Conservation (phyloP, 2,888 invertebrate genomes). For the Timema podura region DNA sequence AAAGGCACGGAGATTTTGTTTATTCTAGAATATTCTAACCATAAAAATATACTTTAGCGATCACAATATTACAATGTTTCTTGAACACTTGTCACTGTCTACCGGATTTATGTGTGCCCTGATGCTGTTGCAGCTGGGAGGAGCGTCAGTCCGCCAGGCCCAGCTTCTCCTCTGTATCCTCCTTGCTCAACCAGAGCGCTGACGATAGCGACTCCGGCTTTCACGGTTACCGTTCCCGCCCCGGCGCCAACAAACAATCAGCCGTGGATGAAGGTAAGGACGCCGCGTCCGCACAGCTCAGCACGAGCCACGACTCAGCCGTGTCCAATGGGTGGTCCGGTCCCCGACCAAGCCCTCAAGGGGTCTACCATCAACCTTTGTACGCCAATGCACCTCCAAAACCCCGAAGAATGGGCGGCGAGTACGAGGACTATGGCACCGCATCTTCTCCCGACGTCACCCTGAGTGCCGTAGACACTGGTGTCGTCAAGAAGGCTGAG, state of each 20-base stretch:
- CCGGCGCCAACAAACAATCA: slow-evolving; percentile 15
- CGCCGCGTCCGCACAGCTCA: slow-evolving; percentile 14
- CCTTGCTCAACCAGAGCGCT: slow-evolving; percentile 40
- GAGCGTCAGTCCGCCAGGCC: slow-evolving; percentile 35
- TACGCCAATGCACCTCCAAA: slow-evolving; percentile 90
- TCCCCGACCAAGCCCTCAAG: slow-evolving; percentile 17
- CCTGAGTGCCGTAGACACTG: slow-evolving; percentile 42
- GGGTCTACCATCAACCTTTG: slow-evolving; percentile 56
- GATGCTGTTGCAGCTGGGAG: slow-evolving; percentile 26
- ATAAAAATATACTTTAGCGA: no score
- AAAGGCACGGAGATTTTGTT: no score
- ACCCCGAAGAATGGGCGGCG: slow-evolving; percentile 56
- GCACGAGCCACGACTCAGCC: slow-evolving; percentile 24
- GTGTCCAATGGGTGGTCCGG: slow-evolving; percentile 28
- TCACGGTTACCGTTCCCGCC: slow-evolving; percentile 41
- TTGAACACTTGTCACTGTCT: no score
- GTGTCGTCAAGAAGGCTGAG: slow-evolving; percentile 17
- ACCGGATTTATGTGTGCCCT: no score
- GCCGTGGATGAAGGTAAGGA: slow-evolving; percentile 2
- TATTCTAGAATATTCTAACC: no score
- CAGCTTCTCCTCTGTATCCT: slow-evolving; percentile 44
- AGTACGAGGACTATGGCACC: slow-evolving; percentile 32
- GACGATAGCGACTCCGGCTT: slow-evolving; percentile 48
- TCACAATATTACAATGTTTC: no score
- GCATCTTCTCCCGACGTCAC: slow-evolving; percentile 57